phyloP scores from a whole-genome alignment of 2,888 invertebrate genomes.

The Drosophila robusta region DNA sequence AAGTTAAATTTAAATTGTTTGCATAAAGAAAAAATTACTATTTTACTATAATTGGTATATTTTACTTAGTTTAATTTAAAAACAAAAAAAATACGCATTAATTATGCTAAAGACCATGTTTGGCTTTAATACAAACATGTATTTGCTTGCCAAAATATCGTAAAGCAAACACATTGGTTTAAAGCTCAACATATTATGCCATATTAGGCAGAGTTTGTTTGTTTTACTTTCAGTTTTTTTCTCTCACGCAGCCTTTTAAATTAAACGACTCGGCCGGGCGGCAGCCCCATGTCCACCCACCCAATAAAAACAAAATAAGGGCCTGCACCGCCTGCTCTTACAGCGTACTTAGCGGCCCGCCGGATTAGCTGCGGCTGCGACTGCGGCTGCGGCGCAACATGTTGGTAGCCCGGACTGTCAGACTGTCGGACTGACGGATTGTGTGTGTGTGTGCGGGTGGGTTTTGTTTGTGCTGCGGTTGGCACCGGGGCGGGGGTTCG shows the following conservation, averaged over 20 bases:
- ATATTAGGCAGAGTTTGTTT: constrained; percentile 9
- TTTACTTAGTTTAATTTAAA: background rate
- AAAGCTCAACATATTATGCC: constrained; percentile 25
- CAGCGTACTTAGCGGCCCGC: constrained; percentile 54
- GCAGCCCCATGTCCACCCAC: constrained; percentile 4
- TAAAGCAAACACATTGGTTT: constrained; percentile 35
- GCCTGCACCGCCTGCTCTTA: constrained; percentile 22
- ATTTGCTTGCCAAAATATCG: constrained; percentile 10
- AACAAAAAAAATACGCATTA: too few species aligned
- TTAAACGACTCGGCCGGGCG: constrained; percentile 37
- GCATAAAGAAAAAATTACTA: too few species aligned
- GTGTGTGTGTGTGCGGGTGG: constrained; percentile 1
- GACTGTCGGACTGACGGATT: background rate
- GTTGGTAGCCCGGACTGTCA: constrained; percentile 14
- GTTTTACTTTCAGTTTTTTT: background rate
- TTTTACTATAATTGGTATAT: too few species aligned
- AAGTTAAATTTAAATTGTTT: background rate
- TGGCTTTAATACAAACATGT: constrained; percentile 8
- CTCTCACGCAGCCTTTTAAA: constrained; percentile 33
- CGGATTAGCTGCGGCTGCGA: constrained; percentile 53
- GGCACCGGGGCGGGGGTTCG: constrained; percentile 7
- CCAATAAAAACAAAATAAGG: constrained; percentile 18
- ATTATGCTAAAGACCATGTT: background rate
- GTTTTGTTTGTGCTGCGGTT: constrained; percentile 54
- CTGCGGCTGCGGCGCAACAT: constrained; percentile 46